These are phyloP conservation scores for Siniperca chuatsi DNA, from an alignment of 2,113 vertebrate species.

Conservation along the genomic window DNA sequence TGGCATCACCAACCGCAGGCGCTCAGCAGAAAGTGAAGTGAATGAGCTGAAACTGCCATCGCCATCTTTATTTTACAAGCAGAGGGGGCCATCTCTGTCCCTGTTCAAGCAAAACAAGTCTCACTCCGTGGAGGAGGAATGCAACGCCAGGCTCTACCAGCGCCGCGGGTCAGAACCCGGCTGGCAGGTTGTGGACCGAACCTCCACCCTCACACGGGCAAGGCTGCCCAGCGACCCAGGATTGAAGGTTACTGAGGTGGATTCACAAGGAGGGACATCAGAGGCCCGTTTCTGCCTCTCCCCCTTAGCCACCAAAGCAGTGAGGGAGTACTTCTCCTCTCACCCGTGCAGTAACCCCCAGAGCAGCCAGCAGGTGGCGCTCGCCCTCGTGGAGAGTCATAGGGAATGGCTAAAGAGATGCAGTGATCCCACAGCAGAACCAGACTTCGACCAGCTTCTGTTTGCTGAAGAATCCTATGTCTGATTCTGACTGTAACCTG, in stretches of 20 bases:
- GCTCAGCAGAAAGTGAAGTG: constrained; percentile 1
- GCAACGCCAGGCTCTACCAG: not conserved
- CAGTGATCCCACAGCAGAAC: constrained; percentile 82
- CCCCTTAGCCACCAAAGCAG: constrained; percentile 72
- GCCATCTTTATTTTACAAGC: constrained; percentile 63
- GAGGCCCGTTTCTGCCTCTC: constrained; percentile 76
- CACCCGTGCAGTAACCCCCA: constrained; percentile 72
- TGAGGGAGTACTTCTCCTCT: constrained; percentile 77
- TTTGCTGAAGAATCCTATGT: constrained; percentile 86
- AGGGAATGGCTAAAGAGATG: constrained; percentile 82
- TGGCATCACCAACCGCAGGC: not conserved
- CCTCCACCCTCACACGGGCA: constrained; percentile 8
- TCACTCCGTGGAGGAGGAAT: constrained; percentile 31
- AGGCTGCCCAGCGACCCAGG: constrained; percentile 72
- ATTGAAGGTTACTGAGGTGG: constrained; percentile 62
- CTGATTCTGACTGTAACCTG: constrained; percentile 10
- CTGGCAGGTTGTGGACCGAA: constrained; percentile 19
- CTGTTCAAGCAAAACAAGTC: constrained; percentile 71
- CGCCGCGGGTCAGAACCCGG: constrained; percentile 74
- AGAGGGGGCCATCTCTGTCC: constrained; percentile 56
- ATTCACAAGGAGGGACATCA: constrained; percentile 12
- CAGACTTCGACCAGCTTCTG: constrained; percentile 86
- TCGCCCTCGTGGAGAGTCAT: constrained; percentile 78
- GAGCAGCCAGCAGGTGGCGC: constrained; percentile 79
- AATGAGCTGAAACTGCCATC: constrained; percentile 49